Base-by-base conservation (phyloP, 2,113 vertebrate genomes). In the Pipra filicauda region DNA sequence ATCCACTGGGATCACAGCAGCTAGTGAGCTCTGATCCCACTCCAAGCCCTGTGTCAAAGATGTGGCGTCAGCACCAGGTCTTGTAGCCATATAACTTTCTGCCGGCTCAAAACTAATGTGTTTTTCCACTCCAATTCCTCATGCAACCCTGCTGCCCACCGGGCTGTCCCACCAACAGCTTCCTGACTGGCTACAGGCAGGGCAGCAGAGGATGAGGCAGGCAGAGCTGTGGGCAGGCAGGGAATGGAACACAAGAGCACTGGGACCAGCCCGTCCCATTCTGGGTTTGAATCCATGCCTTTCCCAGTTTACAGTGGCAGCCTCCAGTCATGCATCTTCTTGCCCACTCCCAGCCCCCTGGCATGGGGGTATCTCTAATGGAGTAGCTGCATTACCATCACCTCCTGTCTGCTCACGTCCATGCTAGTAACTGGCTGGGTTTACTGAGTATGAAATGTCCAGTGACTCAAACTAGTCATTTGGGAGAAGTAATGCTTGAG, bases 391-490 rank as follows among this genome's bases (percentile, higher is more conserved):
- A 33, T 62, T 37, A 1, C 22, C n/a, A 41, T 28, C 1, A 1
- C 37, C 31, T 88, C 0, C 0, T 66, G 28, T 12, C 28, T 37
- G 49, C 58, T 70, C 17, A n/a, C 52, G 28, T 41, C 46, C 10
- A 1, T 59, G 52, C 64, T 23, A 21, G 27, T 37, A 79, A 79
- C 15, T 7, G 3, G 8, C 39, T 46, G 54, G 44, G 46, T 52
- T 79, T 86, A 12, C 20, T 0, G 0, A 17, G 7, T 21, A 19
- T 14, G 16, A 67, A 4, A 17, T 48, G 48, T 33, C 44, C 44
- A 28, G 8, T 30, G 31, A 51, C 41, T 88, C 55, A 61, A n/a
- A 54, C 20, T 30, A 33, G 14, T 30, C 72, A 30, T 43, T 35
- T 0, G 3, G 77, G 57, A 54, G 14, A 67, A 78, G 48, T 23